Evolutionary conservation across 2,797 vertebrate species (phyloP), one percentile per base, ranked within the genome.

Genomic region (Petrocephalus sullivani): DNA sequence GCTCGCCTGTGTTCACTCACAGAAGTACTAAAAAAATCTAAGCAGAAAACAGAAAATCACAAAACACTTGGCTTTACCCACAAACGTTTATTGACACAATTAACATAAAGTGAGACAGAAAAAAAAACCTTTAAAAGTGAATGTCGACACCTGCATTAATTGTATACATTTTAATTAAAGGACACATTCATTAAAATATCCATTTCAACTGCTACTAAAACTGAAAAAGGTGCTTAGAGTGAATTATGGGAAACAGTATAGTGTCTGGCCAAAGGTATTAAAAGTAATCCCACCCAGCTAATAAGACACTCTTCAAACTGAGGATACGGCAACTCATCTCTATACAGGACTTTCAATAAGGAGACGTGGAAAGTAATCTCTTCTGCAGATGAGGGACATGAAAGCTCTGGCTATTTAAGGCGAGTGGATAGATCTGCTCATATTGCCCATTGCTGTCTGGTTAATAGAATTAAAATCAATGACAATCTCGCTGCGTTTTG

Each of bases 381-480:
- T 71, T 75, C 53, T 46, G 58, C 86, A 71, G 82, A 51, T 23
- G 83, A 75, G 88, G 8, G 14, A 88, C 56, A 37, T 21, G 49
- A 46, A 67, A 85, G 51, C 19, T 33, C 60, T 12, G 60, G 57
- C 23, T 71, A 64, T 75, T 37, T 86, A 75, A 23, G 5, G 87
- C 94, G 92, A 89, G 37, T 86, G 89, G 91, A 90, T 91, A 95
- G 94, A 95, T 89, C 92, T 91, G 90, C 89, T 93, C 91, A 92
- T 93, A 90, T 93, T 95, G 93, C 88, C 94, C 85, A 89, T 92
- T 92, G 89, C 94, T 92, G 90, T 81, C 61, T 86, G 92, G 93
- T 97, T 97, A 95, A 99, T 97, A 92, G 97, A 97, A 94, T 97
- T 96, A 96, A 98, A 99, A 94, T 99, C 96, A 28, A 98, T 97